Conservation (phyloP, 2,888 invertebrate species). For the Aphidoletes aphidimyza region DNA sequence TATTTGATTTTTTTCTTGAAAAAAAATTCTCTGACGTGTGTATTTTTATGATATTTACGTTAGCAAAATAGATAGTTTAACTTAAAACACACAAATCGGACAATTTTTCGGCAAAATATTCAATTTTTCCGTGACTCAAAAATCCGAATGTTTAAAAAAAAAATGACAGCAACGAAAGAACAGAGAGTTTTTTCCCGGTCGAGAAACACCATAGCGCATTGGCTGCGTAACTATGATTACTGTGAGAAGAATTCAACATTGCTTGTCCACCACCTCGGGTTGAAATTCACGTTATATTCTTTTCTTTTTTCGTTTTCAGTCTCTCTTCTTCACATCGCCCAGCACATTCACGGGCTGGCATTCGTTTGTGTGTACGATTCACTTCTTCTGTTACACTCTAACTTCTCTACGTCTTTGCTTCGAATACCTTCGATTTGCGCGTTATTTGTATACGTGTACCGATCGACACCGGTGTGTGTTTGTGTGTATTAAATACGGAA, state of each 20-base stretch:
- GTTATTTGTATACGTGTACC: background rate
- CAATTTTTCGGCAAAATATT: background rate
- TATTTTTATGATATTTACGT: background rate
- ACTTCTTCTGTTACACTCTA: background rate
- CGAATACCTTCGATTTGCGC: background rate
- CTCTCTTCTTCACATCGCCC: slow-evolving; percentile 18
- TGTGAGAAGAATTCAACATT: slow-evolving; percentile 55
- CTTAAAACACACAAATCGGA: background rate
- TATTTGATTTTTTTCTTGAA: background rate
- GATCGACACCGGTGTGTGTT: background rate
- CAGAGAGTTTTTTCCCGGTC: background rate
- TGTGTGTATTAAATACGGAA: background rate
- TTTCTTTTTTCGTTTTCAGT: slow-evolving; percentile 17
- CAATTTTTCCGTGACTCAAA: background rate
- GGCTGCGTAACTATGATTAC: slow-evolving; percentile 49
- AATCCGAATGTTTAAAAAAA: too few species aligned
- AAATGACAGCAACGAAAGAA: background rate
- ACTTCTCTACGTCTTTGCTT: background rate
- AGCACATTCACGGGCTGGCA: background rate
- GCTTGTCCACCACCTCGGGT: slow-evolving; percentile 55
- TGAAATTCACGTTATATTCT: slow-evolving; percentile 20
- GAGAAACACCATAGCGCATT: slow-evolving; percentile 22
- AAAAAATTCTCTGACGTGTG: background rate
- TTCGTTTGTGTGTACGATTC: background rate
- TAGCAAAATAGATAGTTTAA: too few species aligned